Conservation (phyloP, 2,797 vertebrate genomes). For the Siniperca obscura region DNA sequence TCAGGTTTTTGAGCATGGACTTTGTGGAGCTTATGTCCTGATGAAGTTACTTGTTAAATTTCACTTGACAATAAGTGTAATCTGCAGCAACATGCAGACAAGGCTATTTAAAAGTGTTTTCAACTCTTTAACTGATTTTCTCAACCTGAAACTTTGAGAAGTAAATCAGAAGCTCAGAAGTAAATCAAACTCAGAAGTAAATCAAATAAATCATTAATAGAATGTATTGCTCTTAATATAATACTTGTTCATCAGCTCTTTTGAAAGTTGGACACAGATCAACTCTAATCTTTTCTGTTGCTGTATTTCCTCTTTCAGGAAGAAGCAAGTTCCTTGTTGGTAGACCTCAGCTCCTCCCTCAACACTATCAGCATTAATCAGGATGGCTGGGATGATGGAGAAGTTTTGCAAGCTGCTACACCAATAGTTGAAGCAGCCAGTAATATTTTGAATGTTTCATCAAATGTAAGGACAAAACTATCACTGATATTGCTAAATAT, state of each 20-base stretch:
- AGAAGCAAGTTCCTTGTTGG: constrained; percentile 85
- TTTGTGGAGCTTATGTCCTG: neutral
- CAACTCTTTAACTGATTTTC: neutral
- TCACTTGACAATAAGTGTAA: neutral
- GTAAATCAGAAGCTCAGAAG: too few relatives aligned
- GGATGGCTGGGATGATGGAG: constrained; percentile 61
- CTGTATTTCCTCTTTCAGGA: constrained; percentile 76
- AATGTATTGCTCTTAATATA: neutral
- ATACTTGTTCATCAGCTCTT: neutral
- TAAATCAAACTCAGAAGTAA: neutral
- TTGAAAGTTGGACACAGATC: constrained; percentile 7
- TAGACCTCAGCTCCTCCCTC: constrained; percentile 88
- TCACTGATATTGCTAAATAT: neutral
- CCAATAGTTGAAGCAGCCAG: constrained; percentile 89
- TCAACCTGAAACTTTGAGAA: neutral
- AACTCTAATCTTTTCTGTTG: constrained; percentile 7
- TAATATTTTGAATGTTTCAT: constrained; percentile 88
- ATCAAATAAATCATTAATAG: neutral
- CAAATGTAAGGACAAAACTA: constrained; percentile 62
- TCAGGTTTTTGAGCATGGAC: neutral
- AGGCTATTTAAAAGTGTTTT: neutral
- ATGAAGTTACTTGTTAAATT: neutral
- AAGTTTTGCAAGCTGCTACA: constrained; percentile 80
- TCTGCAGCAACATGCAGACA: neutral
- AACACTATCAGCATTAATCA: constrained; percentile 73